Evolutionary conservation across 2,113 vertebrate genomes (phyloP), one percentile per base, ranked within the genome.

Genomic region (Laticauda colubrina): DNA sequence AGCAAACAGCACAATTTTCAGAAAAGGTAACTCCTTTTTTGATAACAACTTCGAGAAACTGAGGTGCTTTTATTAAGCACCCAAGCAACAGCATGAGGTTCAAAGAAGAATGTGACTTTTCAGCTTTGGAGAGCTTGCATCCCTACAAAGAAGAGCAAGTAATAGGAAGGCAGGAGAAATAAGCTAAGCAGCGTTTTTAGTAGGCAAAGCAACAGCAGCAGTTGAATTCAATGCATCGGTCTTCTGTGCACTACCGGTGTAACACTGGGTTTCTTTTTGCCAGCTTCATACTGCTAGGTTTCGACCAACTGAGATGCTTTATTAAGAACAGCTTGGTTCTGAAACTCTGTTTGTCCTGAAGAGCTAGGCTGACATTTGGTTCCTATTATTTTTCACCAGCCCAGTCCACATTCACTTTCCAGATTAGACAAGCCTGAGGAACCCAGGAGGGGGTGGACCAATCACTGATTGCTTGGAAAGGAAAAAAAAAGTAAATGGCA

Each of bases 321-420:
- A 97, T 97, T 34, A 90, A 53, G 90, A 95, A 95, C 95, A 88
- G 95, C 96, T 96, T 93, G 95, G 94, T 93, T 91, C 88, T 93
- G 45, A 95, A 95, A 96, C 95, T 94, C 93, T 96, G 91, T 96
- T 96, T 94, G 96, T 91, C 92, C 94, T 92, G 92, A 95, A 92
- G 92, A 87, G 96, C 85, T 88, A 94, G 90, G 96, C 96, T 96
- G 96, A 96, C 97, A 96, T 97, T 97, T 97, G 97, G 96, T 97
- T 97, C 96, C 93, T 95, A 96, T 97, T 97, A 97, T 93, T 94
- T 88, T 59, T 88, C 93, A 48, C 61, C 53, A 81, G n/a, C 92
- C 69, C 59, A 21, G 39, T 89, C 85, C 64, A 69, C 51, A 14
- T 88, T 88, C 48, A 8, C 90, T 75, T 90, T 90, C 93, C 57